Base-by-base conservation (phyloP, 2,888 invertebrate species). In the Andrena bucephala region DNA sequence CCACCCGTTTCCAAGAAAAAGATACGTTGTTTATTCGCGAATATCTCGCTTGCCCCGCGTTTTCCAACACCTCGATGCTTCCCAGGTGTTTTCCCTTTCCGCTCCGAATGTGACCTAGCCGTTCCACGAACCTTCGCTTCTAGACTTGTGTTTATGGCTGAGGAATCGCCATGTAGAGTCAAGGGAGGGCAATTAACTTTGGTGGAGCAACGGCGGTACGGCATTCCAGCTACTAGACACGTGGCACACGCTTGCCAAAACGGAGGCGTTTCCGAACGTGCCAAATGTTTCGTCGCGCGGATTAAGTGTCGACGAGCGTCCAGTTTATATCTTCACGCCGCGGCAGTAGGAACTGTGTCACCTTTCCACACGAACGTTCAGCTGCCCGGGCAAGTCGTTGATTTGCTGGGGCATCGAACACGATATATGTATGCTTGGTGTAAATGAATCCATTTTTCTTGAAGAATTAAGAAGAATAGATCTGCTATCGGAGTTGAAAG, bases 211-310 rank as follows among this genome's bases (percentile, higher is more conserved):
- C 42, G 16, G 50, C 31, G 59, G 72, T 59, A 48, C 42, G 10
- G 36, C 36, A 54, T 76, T 67, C 31, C 71, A 68, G 60, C 77
- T 73, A 74, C 13, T 48, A 27, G 60, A 59, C 71, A 77, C 75
- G 67, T 81, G 84, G 77, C 69, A 29, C 2, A 8, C 59, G 29
- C 13, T 52, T 42, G 57, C 50, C 63, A 52, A 70, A 65, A 48
- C 33, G 54, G 31, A 29, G 59, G n/a, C 54, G 70, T 74, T 81
- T 71, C 29, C 36, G 20, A 29, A 75, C 69, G 67, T 85, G 59
- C 72, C 62, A 72, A 77, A 83, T 72, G 73, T 57, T 77, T 72
- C 72, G 63, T 83, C 24, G 36, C 36, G 54, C n/a, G 67, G 24
- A 63, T 75, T 72, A 48, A 59, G 52, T 10, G 33, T 0, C 27